Conservation (phyloP, 2,113 vertebrate species). For the Labrus mixtus region DNA sequence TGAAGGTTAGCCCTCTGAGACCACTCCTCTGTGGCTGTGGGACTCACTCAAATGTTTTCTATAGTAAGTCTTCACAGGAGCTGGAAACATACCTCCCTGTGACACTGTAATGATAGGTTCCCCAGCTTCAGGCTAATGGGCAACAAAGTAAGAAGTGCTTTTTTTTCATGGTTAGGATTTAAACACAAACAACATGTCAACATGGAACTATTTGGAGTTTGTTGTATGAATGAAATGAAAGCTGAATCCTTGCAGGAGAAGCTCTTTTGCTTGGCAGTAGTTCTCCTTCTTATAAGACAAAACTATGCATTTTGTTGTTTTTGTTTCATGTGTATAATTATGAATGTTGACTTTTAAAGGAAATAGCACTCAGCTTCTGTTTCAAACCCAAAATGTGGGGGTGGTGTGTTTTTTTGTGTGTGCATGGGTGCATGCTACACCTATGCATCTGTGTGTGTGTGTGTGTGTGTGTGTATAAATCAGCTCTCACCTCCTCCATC, state of each 20-base stretch:
- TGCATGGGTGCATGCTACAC: slow-evolving; percentile 6
- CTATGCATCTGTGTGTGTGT: slow-evolving; percentile 35
- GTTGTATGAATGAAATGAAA: slow-evolving; percentile 14
- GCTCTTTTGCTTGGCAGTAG: not conserved
- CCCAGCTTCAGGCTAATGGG: slow-evolving; percentile 46
- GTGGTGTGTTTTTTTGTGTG: not conserved
- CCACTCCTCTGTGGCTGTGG: slow-evolving; percentile 44
- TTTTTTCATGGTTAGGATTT: slow-evolving; percentile 46
- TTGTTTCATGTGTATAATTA: slow-evolving; percentile 8
- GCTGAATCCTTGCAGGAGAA: slow-evolving; percentile 11
- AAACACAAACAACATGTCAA: slow-evolving; percentile 30
- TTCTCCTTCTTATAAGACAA: not conserved
- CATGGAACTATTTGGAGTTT: not conserved
- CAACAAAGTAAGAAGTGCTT: slow-evolving; percentile 45
- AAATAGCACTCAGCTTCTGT: not conserved
- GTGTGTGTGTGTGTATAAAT: slow-evolving; percentile 61
- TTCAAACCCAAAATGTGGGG: not conserved
- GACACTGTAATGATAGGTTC: slow-evolving; percentile 65
- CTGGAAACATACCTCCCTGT: slow-evolving; percentile 67
- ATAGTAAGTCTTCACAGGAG: slow-evolving; percentile 34
- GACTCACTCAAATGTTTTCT: slow-evolving; percentile 17
- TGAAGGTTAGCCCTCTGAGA: slow-evolving; percentile 36
- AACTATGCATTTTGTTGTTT: not conserved
- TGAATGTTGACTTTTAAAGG: slow-evolving; percentile 5
- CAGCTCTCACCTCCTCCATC: slow-evolving; percentile 77